Conservation (phyloP, 1,140 invertebrate species). For the Nebria ingens region DNA sequence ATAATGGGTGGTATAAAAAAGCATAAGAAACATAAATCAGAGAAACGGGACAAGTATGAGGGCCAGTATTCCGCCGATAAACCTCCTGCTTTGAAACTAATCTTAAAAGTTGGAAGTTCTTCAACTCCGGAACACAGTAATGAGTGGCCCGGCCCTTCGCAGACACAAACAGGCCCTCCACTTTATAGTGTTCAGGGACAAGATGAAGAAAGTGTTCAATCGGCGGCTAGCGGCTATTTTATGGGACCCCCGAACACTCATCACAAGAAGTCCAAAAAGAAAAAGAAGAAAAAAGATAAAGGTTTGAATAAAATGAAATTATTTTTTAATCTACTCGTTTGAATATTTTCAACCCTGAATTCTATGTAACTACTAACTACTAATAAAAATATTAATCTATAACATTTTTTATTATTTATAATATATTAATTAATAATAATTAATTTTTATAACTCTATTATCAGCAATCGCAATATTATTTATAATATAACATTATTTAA, state of each 20-base stretch:
- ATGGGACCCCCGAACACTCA: slow-evolving; percentile 22
- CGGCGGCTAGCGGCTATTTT: slow-evolving; percentile 19
- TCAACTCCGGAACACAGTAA: slow-evolving; percentile 58
- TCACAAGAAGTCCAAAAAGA: slow-evolving; percentile 54
- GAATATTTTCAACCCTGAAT: too few relatives aligned
- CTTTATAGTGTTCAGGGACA: slow-evolving; percentile 18
- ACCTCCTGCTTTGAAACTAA: slow-evolving; percentile 58
- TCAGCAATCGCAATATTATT: too few relatives aligned
- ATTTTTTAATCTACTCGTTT: too few relatives aligned
- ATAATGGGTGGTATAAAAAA: slow-evolving; percentile 43
- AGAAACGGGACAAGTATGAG: slow-evolving; percentile 50
- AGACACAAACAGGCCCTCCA: neutral
- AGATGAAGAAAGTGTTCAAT: slow-evolving; percentile 18
- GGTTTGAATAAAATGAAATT: too few relatives aligned
- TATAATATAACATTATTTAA: too few relatives aligned
- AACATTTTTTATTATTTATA: too few relatives aligned
- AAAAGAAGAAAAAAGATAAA: slow-evolving; percentile 65
- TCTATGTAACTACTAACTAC: too few relatives aligned
- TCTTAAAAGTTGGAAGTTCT: slow-evolving; percentile 67
- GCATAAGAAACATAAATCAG: slow-evolving; percentile 64
- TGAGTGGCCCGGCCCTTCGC: slow-evolving; percentile 39
- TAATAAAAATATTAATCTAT: too few relatives aligned
- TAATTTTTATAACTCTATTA: too few relatives aligned
- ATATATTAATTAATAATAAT: too few relatives aligned
- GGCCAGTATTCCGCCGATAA: slow-evolving; percentile 35